A percentile compares a stretch with the other conserved stretches of the same genome.
Evolutionary conservation across 2,113 vertebrate species (phyloP).

Genomic region (Oncorhynchus tshawytscha): DNA sequence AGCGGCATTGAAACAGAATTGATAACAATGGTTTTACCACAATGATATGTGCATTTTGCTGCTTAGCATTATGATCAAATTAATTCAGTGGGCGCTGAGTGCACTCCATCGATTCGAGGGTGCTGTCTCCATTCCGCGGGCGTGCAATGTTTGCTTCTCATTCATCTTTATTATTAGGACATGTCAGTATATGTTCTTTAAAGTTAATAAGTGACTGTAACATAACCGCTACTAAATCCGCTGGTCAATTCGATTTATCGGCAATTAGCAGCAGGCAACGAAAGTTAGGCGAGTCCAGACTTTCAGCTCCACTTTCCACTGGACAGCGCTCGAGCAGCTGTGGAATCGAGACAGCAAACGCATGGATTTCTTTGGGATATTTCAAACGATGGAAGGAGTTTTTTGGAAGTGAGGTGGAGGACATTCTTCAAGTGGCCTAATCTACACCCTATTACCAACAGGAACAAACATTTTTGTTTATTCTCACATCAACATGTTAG

Average conservation of each 20-base stretch:
- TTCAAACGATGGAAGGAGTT: conserved; percentile 32
- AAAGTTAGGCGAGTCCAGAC: conserved; percentile 65
- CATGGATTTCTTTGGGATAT: conserved; percentile 58
- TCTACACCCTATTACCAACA: background rate
- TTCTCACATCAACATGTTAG: conserved; percentile 10
- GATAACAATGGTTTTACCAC: too few species aligned
- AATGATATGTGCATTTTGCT: background rate
- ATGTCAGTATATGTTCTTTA: too few species aligned
- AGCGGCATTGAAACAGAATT: background rate
- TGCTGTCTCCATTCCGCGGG: conserved; percentile 41
- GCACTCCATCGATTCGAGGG: conserved; percentile 50
- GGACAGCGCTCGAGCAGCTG: conserved; percentile 54
- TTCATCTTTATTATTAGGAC: background rate
- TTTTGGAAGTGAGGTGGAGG: conserved; percentile 5
- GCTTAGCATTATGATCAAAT: background rate
- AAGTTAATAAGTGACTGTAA: background rate
- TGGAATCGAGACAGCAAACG: conserved; percentile 44
- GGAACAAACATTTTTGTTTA: background rate
- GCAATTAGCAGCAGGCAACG: conserved; percentile 23
- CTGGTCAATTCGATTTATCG: conserved; percentile 7
- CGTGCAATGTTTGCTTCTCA: conserved; percentile 41
- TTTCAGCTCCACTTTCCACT: conserved; percentile 60
- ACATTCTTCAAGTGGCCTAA: conserved; percentile 10
- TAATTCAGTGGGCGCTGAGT: conserved; percentile 37
- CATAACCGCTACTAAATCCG: background rate